Base-by-base conservation (phyloP, 2,888 invertebrate species). In the Gastracanthus pulcherrimus region DNA sequence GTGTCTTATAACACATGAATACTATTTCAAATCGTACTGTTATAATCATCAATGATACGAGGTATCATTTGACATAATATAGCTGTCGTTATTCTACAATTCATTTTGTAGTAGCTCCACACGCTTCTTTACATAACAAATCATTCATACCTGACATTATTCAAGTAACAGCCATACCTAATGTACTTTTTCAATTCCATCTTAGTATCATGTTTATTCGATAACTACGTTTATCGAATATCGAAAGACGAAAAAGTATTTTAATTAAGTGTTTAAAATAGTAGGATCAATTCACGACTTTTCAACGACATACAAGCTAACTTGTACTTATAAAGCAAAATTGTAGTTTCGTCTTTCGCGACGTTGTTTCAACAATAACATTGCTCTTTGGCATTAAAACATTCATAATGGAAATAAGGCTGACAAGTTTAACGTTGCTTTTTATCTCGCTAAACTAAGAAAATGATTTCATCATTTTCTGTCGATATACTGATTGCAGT, bases 131-230 rank as follows among this genome's bases (percentile, higher is more conserved):
- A 38, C 31, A 72, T 66, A 74, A 81, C 70, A 55, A 77, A 78
- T 78, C 78, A 76, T 60, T 83, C 70, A 76, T 78, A 71, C 67
- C 38, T 71, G 75, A 67, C 36, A 51, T 80, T 75, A 36, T 77
- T 76, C 64, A 75, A 80, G 34, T 62, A 71, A 78, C 77, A 82
- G 64, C 48, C 70, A 70, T 71, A 82, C 64, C 41, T 82, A 67
- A 77, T 64, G 31, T 72, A 75, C 55, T 76, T 74, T 77, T 75
- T 80, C 82, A 82, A 82, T 82, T 82, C 82, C 80, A 67, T 77
- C n/a, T 62, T 67, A 64, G 41, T 70, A 70, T 78, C 29, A 41
- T 76, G 23, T 70, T 79, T 66, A 76, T 79, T 69, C 66, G 36
- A 69, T 76, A 72, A 79, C 29, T 70, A 34, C 19, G 16, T 70